Evolutionary conservation across 2,113 vertebrate genomes (phyloP).

Genomic region (Brachyhypopomus gauderio): DNA sequence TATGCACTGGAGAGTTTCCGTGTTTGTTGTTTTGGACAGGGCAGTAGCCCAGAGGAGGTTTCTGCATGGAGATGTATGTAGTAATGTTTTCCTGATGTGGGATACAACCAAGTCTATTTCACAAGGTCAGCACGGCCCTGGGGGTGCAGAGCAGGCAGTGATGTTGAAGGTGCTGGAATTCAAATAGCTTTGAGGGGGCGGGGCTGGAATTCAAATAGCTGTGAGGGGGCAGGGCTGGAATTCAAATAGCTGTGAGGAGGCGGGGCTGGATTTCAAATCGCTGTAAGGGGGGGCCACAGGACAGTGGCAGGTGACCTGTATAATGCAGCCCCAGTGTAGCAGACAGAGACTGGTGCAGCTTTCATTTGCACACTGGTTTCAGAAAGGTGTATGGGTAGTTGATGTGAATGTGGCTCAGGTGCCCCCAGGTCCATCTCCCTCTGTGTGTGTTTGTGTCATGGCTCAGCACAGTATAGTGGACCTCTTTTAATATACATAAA

Average conservation of each 20-base stretch:
- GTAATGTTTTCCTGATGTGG: constrained; percentile 63
- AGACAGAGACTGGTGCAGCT: constrained; percentile 52
- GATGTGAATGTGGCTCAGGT: constrained; percentile 47
- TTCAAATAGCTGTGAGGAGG: constrained; percentile 55
- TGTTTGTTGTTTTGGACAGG: constrained; percentile 28
- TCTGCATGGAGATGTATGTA: constrained; percentile 35
- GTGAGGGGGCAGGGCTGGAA: constrained; percentile 53
- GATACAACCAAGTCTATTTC: constrained; percentile 57
- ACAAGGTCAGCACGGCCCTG: constrained; percentile 45
- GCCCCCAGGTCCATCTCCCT: constrained; percentile 21
- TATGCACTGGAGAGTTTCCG: background rate
- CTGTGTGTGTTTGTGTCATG: constrained; percentile 4
- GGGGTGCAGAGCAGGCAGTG: constrained; percentile 37
- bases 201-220: constrained; percentile 56
- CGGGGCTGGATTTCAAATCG: constrained; percentile 55
- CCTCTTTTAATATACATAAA: constrained; percentile 29
- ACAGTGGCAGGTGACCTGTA: constrained; percentile 58
- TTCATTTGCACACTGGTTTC: constrained; percentile 30
- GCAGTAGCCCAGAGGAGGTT: constrained; percentile 37
- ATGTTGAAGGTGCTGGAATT: constrained; percentile 49
- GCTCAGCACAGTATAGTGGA: background rate
- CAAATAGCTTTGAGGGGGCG: constrained; percentile 54
- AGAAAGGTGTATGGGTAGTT: constrained; percentile 43
- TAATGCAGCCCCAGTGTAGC: constrained; percentile 56
- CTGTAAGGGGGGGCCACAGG: constrained; percentile 41